Conservation (phyloP, 2,113 vertebrate species). For the Petroica traversi region DNA sequence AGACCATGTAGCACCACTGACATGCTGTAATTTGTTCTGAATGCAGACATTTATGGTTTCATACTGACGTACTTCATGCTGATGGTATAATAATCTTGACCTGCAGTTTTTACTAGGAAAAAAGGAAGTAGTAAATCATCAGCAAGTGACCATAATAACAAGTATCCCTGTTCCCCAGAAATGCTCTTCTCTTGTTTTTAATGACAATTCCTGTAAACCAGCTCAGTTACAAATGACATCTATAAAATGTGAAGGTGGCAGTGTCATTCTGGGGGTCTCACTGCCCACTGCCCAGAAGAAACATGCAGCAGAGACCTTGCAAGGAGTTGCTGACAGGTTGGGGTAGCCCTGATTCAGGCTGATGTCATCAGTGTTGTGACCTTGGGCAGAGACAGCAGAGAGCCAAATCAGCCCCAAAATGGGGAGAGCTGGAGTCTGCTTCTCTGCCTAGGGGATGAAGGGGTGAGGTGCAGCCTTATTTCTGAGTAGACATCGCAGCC, state of each 20-base stretch:
- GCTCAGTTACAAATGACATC: rapidly evolving
- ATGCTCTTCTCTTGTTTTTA: not conserved
- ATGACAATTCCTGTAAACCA: not conserved
- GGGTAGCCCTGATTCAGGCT: not conserved
- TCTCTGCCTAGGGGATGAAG: not conserved
- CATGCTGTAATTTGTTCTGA: constrained; percentile 1
- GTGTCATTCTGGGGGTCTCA: not conserved
- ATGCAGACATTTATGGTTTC: not conserved
- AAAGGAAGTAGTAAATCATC: not conserved
- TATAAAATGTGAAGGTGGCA: not conserved
- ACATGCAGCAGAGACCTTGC: not conserved
- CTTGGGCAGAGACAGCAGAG: not conserved
- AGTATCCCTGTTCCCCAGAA: not conserved
- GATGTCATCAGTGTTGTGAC: not conserved
- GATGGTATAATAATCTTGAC: not conserved
- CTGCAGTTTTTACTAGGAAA: not conserved
- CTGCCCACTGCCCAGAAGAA: not conserved
- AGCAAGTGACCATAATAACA: not conserved
- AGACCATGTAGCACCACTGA: not conserved
- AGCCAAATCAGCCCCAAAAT: not conserved
- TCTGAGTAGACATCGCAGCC: not conserved
- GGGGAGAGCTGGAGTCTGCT: rapidly evolving
- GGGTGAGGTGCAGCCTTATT: not conserved
- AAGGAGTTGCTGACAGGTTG: not conserved
- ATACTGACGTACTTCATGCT: not conserved